Evolutionary conservation across 2,113 vertebrate genomes (phyloP), one percentile per base, ranked within the genome.

Genomic region (Drymodes brunneopygia): DNA sequence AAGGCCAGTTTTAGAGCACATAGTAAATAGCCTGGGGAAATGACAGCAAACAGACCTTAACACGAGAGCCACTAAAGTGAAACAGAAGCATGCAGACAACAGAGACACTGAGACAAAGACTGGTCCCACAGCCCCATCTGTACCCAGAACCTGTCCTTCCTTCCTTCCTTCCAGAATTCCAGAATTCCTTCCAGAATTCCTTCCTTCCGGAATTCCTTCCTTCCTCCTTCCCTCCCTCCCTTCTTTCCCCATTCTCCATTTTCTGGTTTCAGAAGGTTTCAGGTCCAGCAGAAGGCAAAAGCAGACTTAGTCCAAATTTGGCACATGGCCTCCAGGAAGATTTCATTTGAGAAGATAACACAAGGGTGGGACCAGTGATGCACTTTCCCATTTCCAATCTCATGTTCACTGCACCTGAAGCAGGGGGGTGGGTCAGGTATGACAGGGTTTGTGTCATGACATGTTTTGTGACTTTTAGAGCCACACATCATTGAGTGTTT

Each of bases 211-310:
- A n/a, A n/a, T n/a, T n/a, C 29, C 35, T 29, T 11, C 10, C 24
- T 3, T 0, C 6, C 18, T 11, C 0, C 18, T 10, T 27, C 42
- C 14, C 33, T 2, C 20, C 11, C 33, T 3, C 13, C 16, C 6
- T 40, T 21, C 50, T 0, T 24, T 3, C 15, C 8, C 9, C 8
- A 2, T 42, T 67, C 22, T 36, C 10, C 1, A 5, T 54, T 54
- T 64, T 60, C 47, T 60, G 5, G 2, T 69, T 90, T 73, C 16
- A 48, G 45, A 51, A 47, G 5, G 25, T 42, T 66, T 86, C 36
- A 51, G 16, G 27, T 74, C 27, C 44, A 82, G 35, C 20, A 45
- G n/a, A 75, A 48, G n/a, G 19, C 66, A 60, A 28, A 60, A 53
- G 12, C 45, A 81, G 24, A 40, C 21, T 64, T 83, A 56, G 15